Evolutionary conservation across 2,797 vertebrate species (phyloP), one percentile per base, ranked within the genome.

Genomic region (Tarsius wallacei): DNA sequence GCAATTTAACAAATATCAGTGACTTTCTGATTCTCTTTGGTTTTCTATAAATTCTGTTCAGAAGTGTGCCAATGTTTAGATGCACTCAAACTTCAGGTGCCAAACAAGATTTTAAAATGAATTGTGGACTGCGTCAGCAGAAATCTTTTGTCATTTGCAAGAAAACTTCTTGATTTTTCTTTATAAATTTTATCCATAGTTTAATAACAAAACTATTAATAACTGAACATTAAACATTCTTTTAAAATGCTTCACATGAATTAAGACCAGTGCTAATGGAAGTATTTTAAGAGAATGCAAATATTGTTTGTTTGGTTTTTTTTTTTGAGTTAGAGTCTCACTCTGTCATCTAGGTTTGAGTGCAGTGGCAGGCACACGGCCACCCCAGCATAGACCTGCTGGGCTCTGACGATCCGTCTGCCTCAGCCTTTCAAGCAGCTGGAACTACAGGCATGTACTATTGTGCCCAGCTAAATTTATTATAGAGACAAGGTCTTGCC

Each of bases 1-100:
- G 36, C 51, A 93, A 49, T 90, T 96, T 83, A 82, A 87, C 31
- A 94, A 64, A 42, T 74, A 80, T 88, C 74, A 94, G 81, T 73
- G 47, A 93, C n/a, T 88, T 33, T 74, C 28, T 74, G 24, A 88
- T 19, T 89, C 31, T 78, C 26, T 71, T 84, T 84, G 49, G 12
- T 14, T 93, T 16, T 63, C 7, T 63, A 9, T 78, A 86, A 73
- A 88, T 31, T 87, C n/a, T 70, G 33, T 73, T 49, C 82, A 89
- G 63, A 93, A 91, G 83, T 33, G 5, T 76, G 33, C 7, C 42
- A 70, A 49, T 31, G 51, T 91, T 93, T 80, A 31, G 1, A 55
- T 6, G 47, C 5, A 21, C 19, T 47, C 17, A 74, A 42, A 57
- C 55, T 80, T 93, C 28, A 92, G 47, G 74, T 83, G 57, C 15